phyloP scores from a whole-genome alignment of 2,888 invertebrate genomes.

The Acanthoscelides obtectus region DNA sequence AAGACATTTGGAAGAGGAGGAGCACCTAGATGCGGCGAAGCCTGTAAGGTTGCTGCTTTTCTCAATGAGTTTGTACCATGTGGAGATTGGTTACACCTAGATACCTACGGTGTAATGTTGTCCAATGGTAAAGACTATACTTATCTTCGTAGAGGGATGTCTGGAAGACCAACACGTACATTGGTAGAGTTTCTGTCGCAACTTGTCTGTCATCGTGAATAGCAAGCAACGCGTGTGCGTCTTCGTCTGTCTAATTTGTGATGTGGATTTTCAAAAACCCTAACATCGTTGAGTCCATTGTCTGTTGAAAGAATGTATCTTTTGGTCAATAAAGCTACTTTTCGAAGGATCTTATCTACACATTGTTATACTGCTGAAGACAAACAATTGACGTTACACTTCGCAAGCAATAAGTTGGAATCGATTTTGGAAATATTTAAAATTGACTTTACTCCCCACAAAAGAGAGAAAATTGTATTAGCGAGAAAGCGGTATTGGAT shows the following conservation, averaged over 20 bases:
- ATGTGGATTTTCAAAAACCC: neutral
- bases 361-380: no score
- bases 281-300: neutral
- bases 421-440: no score
- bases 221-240: conserved; percentile 6
- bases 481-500: no score
- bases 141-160: conserved; percentile 63
- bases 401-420: no score
- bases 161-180: conserved; percentile 74
- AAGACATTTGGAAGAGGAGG: conserved; percentile 52
- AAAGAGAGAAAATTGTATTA: no score
- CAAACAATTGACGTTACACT: no score
- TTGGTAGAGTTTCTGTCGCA: conserved; percentile 67
- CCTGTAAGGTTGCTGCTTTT: conserved; percentile 77
- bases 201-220: conserved; percentile 48
- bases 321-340: neutral
- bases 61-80: conserved; percentile 67
- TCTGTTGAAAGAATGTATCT: neutral
- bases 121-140: conserved; percentile 59
- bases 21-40: conserved; percentile 54
- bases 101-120: conserved; percentile 72
- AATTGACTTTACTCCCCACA: no score
- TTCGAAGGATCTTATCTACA: neutral
- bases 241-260: neutral
- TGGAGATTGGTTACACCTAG: conserved; percentile 74